Base-by-base conservation (phyloP, 2,888 invertebrate species). In the Agrilus cyanescens region DNA sequence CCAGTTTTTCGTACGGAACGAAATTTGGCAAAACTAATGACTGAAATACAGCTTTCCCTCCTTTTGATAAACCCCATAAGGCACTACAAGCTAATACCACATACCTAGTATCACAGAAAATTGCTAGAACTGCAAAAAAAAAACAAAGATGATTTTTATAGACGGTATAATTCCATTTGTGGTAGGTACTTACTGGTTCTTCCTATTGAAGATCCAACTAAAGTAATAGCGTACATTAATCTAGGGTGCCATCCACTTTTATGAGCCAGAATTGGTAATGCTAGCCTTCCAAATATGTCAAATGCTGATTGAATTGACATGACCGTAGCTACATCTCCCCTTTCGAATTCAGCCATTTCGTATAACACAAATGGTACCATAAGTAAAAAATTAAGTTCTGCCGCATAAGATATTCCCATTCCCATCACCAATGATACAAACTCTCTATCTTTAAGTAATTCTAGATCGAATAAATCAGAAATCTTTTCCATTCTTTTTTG, bases 341-440 rank as follows among this genome's bases (percentile, higher is more conserved):
- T 53, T 3, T 53, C 49, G 36, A 69, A 63, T 1, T 53, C 50
- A 1, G 65, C 58, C 16, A 70, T 53, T 46, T 63, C 62, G 3
- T 60, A 52, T 13, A 71, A 52, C 16, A 71, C 63, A 44, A 71
- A 69, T 18, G 70, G 69, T 32, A 64, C 62, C 64, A 70, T 68
- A 12, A 69, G 48, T 40, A 68, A 62, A 35, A 69, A 67, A 52
- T 71, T 71, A 4, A 68, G 55, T 50, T 71, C 71, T 2, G 71
- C 63, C 14, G 68, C 69, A 44, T 67, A 70, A 16, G 65, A 68
- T 13, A 71, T 48, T n/a, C 67, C 63, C 57, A 68, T 57, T 25
- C 69, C 68, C 44, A 63, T 43, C 12, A 60, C 52, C n/a, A 57
- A 52, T 33, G 62, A 49, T 15, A 64, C 57, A 49, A 60, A 65